These are phyloP conservation scores for Julus scanicus DNA, from an alignment of 2,888 invertebrate species.

Conservation along the genomic window DNA sequence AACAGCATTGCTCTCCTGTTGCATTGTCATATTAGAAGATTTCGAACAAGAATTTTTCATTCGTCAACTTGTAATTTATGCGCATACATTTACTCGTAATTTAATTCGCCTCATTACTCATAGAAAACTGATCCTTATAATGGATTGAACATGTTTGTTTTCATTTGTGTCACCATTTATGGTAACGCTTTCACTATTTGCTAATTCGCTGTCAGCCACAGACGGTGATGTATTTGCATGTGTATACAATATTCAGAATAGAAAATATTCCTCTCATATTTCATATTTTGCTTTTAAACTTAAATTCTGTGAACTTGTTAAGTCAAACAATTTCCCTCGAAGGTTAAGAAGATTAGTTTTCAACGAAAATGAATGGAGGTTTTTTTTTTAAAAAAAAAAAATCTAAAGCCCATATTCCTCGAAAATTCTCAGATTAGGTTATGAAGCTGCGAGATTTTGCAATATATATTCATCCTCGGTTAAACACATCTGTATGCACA, in stretches of 20 bases:
- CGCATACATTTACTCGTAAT: neutral
- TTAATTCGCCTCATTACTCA: neutral
- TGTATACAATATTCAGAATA: neutral
- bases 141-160: neutral
- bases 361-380: constrained; percentile 31
- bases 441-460: neutral
- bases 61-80: constrained; percentile 3
- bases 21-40: neutral
- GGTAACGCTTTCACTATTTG: neutral
- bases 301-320: constrained; percentile 6
- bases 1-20: neutral
- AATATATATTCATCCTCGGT: neutral
- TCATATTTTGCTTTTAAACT: constrained; percentile 8
- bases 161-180: neutral
- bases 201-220: constrained; percentile 28
- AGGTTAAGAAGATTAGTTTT: neutral
- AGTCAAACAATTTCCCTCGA: neutral
- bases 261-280: neutral
- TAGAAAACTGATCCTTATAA: neutral
- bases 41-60: neutral
- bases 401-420: neutral
- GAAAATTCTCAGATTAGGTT: neutral
- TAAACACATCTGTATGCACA: neutral
- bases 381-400: neutral
- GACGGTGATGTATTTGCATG: neutral